phyloP scores from a whole-genome alignment of 1,140 invertebrate genomes.

The Procambarus virginalis region DNA sequence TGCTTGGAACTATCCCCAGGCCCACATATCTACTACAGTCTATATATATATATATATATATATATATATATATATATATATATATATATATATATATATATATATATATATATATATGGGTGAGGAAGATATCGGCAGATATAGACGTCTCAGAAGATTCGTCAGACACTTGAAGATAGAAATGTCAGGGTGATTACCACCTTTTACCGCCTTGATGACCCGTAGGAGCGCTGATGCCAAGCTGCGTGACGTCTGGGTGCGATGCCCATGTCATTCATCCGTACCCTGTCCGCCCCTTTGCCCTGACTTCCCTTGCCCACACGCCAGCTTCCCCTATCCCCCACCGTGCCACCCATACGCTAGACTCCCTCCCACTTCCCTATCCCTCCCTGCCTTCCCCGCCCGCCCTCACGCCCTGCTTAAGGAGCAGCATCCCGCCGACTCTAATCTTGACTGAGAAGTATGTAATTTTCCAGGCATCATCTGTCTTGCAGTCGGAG shows the following conservation, averaged over 20 bases:
- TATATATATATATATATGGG: too few species aligned
- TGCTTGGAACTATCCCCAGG: too few species aligned
- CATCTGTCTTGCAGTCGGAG: slow-evolving; percentile 7
- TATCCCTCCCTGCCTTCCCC: not conserved
- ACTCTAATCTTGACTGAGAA: not conserved
- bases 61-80: too few species aligned
- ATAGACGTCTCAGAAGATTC: too few species aligned
- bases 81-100: too few species aligned
- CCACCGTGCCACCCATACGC: not conserved
- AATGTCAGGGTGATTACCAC: too few species aligned
- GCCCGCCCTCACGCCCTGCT: not conserved
- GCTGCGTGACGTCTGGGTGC: not conserved
- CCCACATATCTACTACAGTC: too few species aligned
- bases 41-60: too few species aligned
- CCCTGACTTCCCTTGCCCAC: not conserved
- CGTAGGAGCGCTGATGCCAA: not conserved
- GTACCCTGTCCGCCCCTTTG: not conserved
- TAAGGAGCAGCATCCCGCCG: not conserved
- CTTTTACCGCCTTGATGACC: too few species aligned
- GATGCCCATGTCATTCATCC: not conserved
- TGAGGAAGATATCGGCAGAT: too few species aligned
- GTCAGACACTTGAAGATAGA: too few species aligned
- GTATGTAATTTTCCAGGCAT: slow-evolving; percentile 1
- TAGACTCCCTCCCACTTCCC: not conserved
- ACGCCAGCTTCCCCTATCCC: not conserved